These are phyloP conservation scores for Raillietiella orientalis DNA, from an alignment of 2,888 invertebrate species.

Conservation along the genomic window DNA sequence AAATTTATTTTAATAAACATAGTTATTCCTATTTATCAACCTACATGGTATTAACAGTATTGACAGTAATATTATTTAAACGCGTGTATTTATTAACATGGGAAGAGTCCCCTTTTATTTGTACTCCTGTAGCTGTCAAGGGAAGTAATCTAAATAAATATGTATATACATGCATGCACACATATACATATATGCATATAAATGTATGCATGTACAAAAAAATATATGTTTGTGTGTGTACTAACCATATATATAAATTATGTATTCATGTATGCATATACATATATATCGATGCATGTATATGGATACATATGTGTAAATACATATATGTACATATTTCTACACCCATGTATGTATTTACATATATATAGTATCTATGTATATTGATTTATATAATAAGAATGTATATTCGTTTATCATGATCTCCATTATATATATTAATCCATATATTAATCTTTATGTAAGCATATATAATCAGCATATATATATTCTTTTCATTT, in stretches of 20 bases:
- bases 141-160: too few species aligned
- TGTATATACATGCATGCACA: not conserved
- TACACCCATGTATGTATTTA: constrained; percentile 1
- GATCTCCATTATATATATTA: not conserved
- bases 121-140: too few species aligned
- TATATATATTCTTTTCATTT: too few species aligned
- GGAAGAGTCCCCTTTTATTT: too few species aligned
- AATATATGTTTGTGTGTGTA: too few species aligned
- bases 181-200: not conserved
- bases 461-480: not conserved
- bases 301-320: constrained; percentile 2
- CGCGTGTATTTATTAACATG: too few species aligned
- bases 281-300: not conserved
- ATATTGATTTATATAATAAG: constrained; percentile 4
- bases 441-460: constrained; percentile 1
- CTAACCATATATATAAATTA: not conserved
- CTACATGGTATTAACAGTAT: too few species aligned
- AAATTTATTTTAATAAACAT: too few species aligned
- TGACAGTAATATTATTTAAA: too few species aligned
- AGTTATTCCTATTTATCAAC: too few species aligned
- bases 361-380: constrained; percentile 3
- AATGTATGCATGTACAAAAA: too few species aligned
- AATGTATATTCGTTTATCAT: not conserved
- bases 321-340: constrained; percentile 1
- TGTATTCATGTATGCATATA: constrained; percentile 2